Percentiles rank a stretch among this genome's conserved stretches.
phyloP scores from a whole-genome alignment of 1,140 invertebrate genomes.

The Calephelis virginiensis region DNA sequence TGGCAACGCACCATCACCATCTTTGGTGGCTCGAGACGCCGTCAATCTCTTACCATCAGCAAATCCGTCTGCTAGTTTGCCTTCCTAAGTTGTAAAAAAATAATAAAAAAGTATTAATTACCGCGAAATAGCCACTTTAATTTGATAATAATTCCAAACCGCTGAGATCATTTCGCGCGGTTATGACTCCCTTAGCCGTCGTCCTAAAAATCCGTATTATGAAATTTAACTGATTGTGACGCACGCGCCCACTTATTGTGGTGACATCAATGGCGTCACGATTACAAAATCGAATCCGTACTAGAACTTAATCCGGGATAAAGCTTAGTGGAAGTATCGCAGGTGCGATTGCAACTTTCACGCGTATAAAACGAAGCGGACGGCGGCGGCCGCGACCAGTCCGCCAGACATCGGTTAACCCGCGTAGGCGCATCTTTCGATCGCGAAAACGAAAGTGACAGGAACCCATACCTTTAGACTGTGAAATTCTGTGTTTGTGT shows the following conservation, averaged over 20 bases:
- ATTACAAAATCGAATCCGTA: conserved; percentile 63
- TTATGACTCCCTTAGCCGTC: background rate
- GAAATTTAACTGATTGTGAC: conserved; percentile 28
- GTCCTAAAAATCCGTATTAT: conserved; percentile 19
- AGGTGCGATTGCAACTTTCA: conserved; percentile 60
- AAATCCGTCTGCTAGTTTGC: too few species aligned
- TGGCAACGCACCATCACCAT: too few species aligned
- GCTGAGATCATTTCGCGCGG: background rate
- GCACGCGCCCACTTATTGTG: conserved; percentile 35
- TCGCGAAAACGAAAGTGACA: conserved; percentile 71
- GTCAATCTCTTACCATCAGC: too few species aligned
- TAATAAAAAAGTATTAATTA: too few species aligned
- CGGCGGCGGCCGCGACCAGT: conserved; percentile 65
- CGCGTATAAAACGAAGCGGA: conserved; percentile 66
- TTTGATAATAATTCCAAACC: background rate
- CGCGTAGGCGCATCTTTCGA: conserved; percentile 43
- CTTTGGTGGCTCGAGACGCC: too few species aligned
- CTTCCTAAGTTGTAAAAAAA: too few species aligned
- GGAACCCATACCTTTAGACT: conserved; percentile 42
- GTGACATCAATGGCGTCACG: conserved; percentile 52
- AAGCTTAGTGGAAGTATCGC: conserved; percentile 42
- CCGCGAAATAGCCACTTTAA: too few species aligned
- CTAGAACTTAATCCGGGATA: conserved; percentile 64
- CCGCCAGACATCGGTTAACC: conserved; percentile 41
- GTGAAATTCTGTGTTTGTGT: conserved; percentile 62